phyloP scores from a whole-genome alignment of 37 sponge, comb jelly and placozoan species.

The Amphimedon queenslandica region DNA sequence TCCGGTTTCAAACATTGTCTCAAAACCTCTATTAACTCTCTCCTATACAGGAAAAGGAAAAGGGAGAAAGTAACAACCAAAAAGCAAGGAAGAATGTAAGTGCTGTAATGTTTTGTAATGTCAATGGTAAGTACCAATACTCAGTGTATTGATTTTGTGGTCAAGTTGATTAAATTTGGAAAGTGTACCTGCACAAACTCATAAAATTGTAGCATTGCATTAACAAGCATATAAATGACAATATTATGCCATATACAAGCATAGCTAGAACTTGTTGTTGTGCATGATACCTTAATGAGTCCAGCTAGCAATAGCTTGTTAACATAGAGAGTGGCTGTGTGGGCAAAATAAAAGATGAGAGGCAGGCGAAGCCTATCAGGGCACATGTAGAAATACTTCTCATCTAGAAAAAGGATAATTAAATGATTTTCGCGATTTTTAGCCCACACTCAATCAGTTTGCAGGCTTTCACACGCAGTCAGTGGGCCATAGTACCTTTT shows the following conservation, averaged over 20 bases:
- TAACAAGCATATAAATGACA: too few species aligned
- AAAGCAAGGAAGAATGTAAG: too few species aligned
- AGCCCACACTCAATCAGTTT: not conserved
- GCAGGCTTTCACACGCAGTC: not conserved
- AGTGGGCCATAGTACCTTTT: slow-evolving; percentile 29
- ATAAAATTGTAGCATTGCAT: too few species aligned
- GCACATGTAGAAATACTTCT: slow-evolving; percentile 55
- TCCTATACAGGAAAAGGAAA: slow-evolving; percentile 30
- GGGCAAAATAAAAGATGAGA: slow-evolving; percentile 70
- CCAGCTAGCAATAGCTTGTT: slow-evolving; percentile 79
- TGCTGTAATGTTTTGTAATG: too few species aligned
- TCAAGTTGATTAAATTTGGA: too few species aligned
- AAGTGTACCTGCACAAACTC: too few species aligned
- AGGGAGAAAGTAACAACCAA: too few species aligned
- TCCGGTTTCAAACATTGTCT: slow-evolving; percentile 84
- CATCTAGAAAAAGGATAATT: slow-evolving; percentile 25
- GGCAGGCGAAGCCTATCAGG: slow-evolving; percentile 75
- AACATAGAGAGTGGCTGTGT: slow-evolving; percentile 74
- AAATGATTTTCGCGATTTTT: too few species aligned
- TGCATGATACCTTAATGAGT: slow-evolving; percentile 33
- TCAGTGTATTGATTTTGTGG: too few species aligned
- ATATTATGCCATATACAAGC: too few species aligned
- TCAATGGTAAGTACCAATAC: too few species aligned
- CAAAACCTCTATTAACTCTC: slow-evolving; percentile 60
- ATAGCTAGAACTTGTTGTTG: too few species aligned